phyloP scores from a whole-genome alignment of 2,888 invertebrate species.

The Apomyelois bistriatella region DNA sequence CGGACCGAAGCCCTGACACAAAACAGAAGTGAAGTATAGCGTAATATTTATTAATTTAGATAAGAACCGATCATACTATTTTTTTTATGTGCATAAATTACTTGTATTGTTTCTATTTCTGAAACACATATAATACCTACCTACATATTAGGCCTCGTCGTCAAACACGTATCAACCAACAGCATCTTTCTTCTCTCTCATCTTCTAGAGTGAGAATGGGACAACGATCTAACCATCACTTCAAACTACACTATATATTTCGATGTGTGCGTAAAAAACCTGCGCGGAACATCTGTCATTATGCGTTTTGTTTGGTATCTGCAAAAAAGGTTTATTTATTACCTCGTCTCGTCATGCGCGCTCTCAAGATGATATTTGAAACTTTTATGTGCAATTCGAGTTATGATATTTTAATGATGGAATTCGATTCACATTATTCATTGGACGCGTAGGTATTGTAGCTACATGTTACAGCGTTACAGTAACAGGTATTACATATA shows the following conservation, averaged over 20 bases:
- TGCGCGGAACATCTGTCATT: slow-evolving; percentile 38
- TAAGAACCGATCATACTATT: too few species aligned
- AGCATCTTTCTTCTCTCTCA: background rate
- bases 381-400: slow-evolving; percentile 3
- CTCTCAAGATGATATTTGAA: slow-evolving; percentile 5
- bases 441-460: background rate
- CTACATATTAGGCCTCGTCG: too few species aligned
- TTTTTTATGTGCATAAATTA: too few species aligned
- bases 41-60: too few species aligned
- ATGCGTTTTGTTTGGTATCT: slow-evolving; percentile 26
- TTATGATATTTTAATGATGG: slow-evolving; percentile 9
- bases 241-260: slow-evolving; percentile 19
- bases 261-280: slow-evolving; percentile 27
- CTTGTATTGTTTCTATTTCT: too few species aligned
- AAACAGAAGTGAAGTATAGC: too few species aligned
- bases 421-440: slow-evolving; percentile 8
- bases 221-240: slow-evolving; percentile 8
- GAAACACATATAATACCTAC: too few species aligned
- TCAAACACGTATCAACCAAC: background rate
- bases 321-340: slow-evolving; percentile 33
- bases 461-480: background rate
- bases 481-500: too few species aligned
- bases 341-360: slow-evolving; percentile 1
- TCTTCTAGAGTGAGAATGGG: slow-evolving; percentile 1
- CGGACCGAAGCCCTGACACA: too few species aligned